Percentiles rank a stretch among this genome's conserved stretches.
These are phyloP conservation scores for Varecia variegata DNA, from an alignment of 2,797 vertebrate genomes.

Conservation along the genomic window DNA sequence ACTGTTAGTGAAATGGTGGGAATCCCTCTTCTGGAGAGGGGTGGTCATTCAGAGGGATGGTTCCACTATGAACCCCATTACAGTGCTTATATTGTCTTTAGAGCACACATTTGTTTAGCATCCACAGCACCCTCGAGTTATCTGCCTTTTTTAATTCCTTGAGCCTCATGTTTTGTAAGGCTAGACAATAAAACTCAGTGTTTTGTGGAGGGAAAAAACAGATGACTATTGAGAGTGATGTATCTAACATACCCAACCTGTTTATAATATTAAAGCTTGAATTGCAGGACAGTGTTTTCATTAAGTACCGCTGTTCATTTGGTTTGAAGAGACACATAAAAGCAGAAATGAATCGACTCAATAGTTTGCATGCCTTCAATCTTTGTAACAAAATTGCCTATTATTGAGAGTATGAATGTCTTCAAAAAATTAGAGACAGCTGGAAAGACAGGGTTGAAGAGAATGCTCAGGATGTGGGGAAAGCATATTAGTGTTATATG, in stretches of 20 bases:
- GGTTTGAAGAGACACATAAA: slow-evolving; percentile 68
- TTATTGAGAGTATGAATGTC: slow-evolving; percentile 71
- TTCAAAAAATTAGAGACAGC: slow-evolving; percentile 69
- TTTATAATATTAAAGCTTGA: slow-evolving; percentile 74
- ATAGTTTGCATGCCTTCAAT: slow-evolving; percentile 73
- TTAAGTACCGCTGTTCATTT: slow-evolving; percentile 69
- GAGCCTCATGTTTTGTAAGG: slow-evolving; percentile 57
- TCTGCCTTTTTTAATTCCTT: slow-evolving; percentile 69
- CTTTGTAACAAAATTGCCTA: slow-evolving; percentile 75
- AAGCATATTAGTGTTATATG: neutral
- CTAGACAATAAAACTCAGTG: slow-evolving; percentile 74
- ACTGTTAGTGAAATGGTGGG: slow-evolving; percentile 52
- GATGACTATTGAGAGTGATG: slow-evolving; percentile 48
- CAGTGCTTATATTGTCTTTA: slow-evolving; percentile 71
- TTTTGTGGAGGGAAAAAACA: slow-evolving; percentile 21
- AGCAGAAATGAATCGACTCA: slow-evolving; percentile 74
- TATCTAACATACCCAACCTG: slow-evolving; percentile 57
- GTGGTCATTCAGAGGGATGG: slow-evolving; percentile 65
- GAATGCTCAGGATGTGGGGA: slow-evolving; percentile 56
- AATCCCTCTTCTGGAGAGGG: neutral
- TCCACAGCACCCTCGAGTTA: slow-evolving; percentile 55
- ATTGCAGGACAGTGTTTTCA: slow-evolving; percentile 70
- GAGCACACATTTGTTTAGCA: slow-evolving; percentile 65
- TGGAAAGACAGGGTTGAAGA: slow-evolving; percentile 32
- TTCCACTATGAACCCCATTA: slow-evolving; percentile 61